Conservation (phyloP, 2,113 vertebrate species). For the Promerops cafer region DNA sequence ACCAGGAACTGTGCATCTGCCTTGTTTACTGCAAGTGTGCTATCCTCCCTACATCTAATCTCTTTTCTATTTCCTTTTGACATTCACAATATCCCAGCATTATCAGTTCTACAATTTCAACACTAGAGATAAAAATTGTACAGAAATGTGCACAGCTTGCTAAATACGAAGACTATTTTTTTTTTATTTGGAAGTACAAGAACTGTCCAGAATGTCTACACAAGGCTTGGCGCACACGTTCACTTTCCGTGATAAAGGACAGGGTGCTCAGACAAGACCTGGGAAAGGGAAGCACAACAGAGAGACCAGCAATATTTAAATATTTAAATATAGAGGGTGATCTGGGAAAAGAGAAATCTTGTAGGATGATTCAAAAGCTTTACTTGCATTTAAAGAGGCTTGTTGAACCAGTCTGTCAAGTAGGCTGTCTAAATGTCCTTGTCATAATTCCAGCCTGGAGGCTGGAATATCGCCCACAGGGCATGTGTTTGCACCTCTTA, state of each 20-base stretch:
- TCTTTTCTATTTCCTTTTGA: not conserved
- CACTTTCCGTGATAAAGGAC: not conserved
- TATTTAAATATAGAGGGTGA: not conserved
- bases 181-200: not conserved
- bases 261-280: not conserved
- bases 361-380: not conserved
- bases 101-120: not conserved
- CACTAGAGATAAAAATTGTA: not conserved
- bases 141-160: not conserved
- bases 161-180: not conserved
- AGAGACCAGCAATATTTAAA: not conserved
- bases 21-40: not conserved
- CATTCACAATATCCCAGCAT: not conserved
- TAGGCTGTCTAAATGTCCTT: slow-evolving; percentile 18
- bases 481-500: not conserved
- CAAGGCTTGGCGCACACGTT: not conserved
- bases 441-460: slow-evolving; percentile 18
- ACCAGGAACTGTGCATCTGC: not conserved
- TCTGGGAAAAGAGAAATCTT: not conserved
- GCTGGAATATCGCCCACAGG: not conserved
- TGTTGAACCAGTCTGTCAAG: slow-evolving; percentile 10
- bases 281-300: not conserved
- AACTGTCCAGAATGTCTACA: not conserved
- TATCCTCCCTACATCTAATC: not conserved
- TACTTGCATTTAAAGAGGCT: not conserved